A percentile compares a stretch with the other conserved stretches of the same genome.
phyloP scores from a whole-genome alignment of 2,797 vertebrate species.

The Lacerta agilis region DNA sequence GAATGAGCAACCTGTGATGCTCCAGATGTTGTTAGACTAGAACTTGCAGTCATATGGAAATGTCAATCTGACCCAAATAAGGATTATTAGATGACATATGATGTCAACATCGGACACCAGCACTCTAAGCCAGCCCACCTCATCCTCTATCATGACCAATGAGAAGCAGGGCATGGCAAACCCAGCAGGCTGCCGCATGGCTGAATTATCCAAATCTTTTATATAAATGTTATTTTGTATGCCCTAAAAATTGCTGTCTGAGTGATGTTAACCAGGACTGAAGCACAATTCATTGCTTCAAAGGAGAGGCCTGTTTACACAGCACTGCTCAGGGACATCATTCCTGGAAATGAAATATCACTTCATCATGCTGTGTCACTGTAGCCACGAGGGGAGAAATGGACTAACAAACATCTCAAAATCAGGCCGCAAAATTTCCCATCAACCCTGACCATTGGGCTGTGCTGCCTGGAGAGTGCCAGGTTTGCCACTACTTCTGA shows the following conservation, averaged over 20 bases:
- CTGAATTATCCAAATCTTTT: background rate
- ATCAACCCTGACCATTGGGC: too few relatives aligned
- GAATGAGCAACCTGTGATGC: too few relatives aligned
- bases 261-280: background rate
- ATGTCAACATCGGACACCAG: too few relatives aligned
- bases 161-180: too few relatives aligned
- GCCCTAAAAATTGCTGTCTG: background rate
- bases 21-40: too few relatives aligned
- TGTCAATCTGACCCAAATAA: background rate
- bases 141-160: too few relatives aligned
- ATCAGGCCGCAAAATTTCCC: background rate
- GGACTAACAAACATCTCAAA: background rate
- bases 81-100: background rate
- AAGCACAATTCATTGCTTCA: background rate
- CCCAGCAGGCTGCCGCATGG: too few relatives aligned
- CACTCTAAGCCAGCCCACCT: too few relatives aligned
- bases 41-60: background rate
- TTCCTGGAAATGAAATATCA: background rate
- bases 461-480: too few relatives aligned
- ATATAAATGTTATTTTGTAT: background rate
- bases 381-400: background rate
- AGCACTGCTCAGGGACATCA: background rate
- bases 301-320: background rate
- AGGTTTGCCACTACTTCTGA: too few relatives aligned
- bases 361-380: background rate